Evolutionary conservation across 2,888 invertebrate genomes (phyloP).

Genomic region (Eucriotettix oculatus): DNA sequence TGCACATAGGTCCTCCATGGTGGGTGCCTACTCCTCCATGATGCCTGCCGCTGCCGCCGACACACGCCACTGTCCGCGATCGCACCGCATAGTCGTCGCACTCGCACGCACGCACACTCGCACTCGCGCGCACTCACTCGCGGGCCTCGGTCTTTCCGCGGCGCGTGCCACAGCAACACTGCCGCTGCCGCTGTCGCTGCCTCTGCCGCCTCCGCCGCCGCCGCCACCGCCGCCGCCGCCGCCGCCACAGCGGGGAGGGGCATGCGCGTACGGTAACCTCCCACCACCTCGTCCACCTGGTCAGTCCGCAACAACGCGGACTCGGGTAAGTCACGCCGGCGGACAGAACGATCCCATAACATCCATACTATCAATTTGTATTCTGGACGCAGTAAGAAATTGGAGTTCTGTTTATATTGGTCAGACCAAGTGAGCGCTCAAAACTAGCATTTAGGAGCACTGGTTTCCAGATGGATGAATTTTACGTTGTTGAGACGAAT

Average conservation of each 20-base stretch:
- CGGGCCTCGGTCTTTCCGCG: background rate
- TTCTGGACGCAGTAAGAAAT: too few species aligned
- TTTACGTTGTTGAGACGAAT: too few species aligned
- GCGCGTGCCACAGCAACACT: background rate
- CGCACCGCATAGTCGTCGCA: background rate
- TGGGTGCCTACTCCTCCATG: background rate
- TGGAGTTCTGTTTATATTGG: too few species aligned
- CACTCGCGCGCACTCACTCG: background rate
- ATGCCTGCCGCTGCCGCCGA: background rate
- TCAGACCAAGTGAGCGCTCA: too few species aligned
- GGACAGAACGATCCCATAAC: background rate
- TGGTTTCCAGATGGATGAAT: too few species aligned
- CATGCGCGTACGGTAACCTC: slow-evolving; percentile 15
- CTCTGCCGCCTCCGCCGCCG: background rate
- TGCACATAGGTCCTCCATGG: background rate
- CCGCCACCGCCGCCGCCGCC: background rate
- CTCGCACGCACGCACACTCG: background rate
- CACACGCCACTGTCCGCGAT: background rate
- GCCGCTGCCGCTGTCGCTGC: background rate
- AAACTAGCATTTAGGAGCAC: too few species aligned
- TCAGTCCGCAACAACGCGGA: background rate
- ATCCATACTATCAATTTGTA: too few species aligned
- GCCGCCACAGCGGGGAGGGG: slow-evolving; percentile 14
- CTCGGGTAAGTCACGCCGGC: background rate
- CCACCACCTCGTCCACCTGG: background rate